Percentiles rank a stretch among this genome's conserved stretches.
phyloP scores from a whole-genome alignment of 2,797 vertebrate genomes.

The Caiman crocodilus region DNA sequence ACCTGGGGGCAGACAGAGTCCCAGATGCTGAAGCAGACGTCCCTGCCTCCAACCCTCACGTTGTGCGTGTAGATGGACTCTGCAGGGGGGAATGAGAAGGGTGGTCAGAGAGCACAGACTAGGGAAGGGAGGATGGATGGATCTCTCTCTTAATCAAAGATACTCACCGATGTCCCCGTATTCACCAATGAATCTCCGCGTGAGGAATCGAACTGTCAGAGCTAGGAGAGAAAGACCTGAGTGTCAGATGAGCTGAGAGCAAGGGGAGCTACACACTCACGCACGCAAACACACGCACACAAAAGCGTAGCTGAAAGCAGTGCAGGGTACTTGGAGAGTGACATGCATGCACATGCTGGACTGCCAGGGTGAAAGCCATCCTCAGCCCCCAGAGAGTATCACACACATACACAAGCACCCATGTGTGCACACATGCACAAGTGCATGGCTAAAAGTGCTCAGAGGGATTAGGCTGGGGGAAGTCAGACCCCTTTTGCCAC shows the following conservation, averaged over 20 bases:
- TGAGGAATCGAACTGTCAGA: slow-evolving; percentile 86
- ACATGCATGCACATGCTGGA: neutral
- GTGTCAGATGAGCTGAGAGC: neutral
- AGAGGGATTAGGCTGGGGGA: neutral
- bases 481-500: neutral
- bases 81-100: slow-evolving; percentile 34
- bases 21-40: slow-evolving; percentile 85
- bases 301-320: neutral
- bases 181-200: slow-evolving; percentile 88
- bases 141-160: neutral
- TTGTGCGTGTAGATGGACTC: slow-evolving; percentile 87
- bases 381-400: too few species aligned
- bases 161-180: slow-evolving; percentile 87
- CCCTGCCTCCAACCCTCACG: slow-evolving; percentile 79
- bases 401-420: too few species aligned
- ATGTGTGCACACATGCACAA: too few species aligned
- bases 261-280: neutral
- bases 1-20: slow-evolving; percentile 85
- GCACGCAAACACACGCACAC: too few species aligned
- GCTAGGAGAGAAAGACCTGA: slow-evolving; percentile 68
- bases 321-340: neutral
- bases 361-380: too few species aligned
- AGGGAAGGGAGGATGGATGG: neutral
- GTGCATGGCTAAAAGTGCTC: neutral
- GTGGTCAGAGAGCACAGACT: too few species aligned